Evolutionary conservation across 2,888 invertebrate species (phyloP), one percentile per base, ranked within the genome.

Genomic region (Folsomia candida): DNA sequence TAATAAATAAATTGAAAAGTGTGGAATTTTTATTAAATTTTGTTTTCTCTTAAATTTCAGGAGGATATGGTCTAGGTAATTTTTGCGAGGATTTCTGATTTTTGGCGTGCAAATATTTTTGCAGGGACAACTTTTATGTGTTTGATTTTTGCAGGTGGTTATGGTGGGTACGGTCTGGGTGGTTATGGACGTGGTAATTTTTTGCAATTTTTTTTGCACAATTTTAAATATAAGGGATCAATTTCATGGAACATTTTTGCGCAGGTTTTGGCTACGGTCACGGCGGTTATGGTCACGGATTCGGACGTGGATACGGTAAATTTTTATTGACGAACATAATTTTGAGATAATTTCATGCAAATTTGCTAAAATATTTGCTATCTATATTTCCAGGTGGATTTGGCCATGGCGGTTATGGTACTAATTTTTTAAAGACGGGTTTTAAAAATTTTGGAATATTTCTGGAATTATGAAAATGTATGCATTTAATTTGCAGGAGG

Each of bases 331-430:
- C 11, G 6, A 6, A n/a, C 6, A 57, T 6, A 57, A 20, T n/a
- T n/a, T n/a, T n/a, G n/a, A n/a, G n/a, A n/a, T n/a, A n/a, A 25
- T 24, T 61, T 24, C n/a, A 11, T 25, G 9, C 25, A n/a, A 22
- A 61, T 61, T 20, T 26, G 18, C 11, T 20, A 9, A 20, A 25
- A 25, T 11, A 20, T 14, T 61, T 4, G 26, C 26, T 61, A 61
- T 14, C 26, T n/a, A 25, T 25, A 61, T 61, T 61, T 61, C 61
- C 26, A 65, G 64, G 64, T 37, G 64, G 64, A n/a, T 51, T 51
- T n/a, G 65, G 65, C 2, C 51, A 65, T 58, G 67, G 67, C 3
- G 69, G 69, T 14, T 60, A 70, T 51, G 70, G 67, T 54, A 62
- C 37, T 24, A 3, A 4, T 59, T 18, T 18, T 18, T 47, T 47